These are phyloP conservation scores for Heliothis virescens DNA, from an alignment of 1,140 invertebrate genomes.

Conservation along the genomic window DNA sequence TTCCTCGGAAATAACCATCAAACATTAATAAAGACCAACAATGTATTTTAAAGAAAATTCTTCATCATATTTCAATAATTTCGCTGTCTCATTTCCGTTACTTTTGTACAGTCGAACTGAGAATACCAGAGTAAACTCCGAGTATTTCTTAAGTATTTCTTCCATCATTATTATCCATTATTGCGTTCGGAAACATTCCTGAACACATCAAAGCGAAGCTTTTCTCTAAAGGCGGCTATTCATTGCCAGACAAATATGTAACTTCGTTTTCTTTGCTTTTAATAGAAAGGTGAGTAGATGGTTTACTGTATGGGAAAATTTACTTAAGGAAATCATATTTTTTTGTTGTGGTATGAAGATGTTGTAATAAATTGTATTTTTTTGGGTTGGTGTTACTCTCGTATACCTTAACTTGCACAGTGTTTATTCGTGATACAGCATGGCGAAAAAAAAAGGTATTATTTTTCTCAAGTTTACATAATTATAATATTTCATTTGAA, in stretches of 20 bases:
- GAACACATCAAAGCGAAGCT: constrained; percentile 36
- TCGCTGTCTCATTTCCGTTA: neutral
- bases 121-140: neutral
- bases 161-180: constrained; percentile 43
- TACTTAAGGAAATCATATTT: neutral
- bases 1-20: too few species aligned
- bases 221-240: constrained; percentile 6
- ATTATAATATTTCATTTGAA: neutral
- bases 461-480: too few species aligned
- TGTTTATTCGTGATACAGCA: neutral
- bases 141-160: constrained; percentile 19
- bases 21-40: too few species aligned
- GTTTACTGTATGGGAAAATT: neutral
- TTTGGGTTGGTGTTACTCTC: neutral
- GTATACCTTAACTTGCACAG: neutral
- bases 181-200: constrained; percentile 37
- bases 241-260: constrained; percentile 30
- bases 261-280: constrained; percentile 16
- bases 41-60: too few species aligned
- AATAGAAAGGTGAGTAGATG: neutral
- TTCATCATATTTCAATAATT: neutral
- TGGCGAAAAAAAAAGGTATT: too few species aligned
- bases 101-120: neutral
- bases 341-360: too few species aligned
- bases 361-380: neutral